phyloP scores from a whole-genome alignment of 30 jellyfish, hydroid and myxozoan genomes.

The Turritopsis rubra region DNA sequence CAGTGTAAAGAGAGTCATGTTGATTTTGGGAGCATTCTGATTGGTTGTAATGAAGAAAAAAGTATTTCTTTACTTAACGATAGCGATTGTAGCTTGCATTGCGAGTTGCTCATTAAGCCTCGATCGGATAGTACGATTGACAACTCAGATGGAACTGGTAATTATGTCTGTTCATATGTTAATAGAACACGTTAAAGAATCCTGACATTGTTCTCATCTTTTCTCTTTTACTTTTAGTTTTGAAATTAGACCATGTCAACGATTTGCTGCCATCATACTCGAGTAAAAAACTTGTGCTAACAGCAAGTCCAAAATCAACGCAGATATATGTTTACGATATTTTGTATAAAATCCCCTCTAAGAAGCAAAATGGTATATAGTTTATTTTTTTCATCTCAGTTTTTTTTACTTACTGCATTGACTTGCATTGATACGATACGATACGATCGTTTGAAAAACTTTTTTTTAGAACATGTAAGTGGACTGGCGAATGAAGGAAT shows the following conservation, averaged over 20 bases:
- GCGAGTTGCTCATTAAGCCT: not conserved
- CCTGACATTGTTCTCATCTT: not conserved
- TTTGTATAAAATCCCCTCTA: not conserved
- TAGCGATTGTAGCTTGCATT: conserved; percentile 62
- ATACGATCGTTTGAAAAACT: too few relatives aligned
- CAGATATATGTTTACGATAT: not conserved
- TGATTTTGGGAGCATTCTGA: conserved; percentile 51
- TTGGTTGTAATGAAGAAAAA: conserved; percentile 37
- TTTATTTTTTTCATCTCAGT: not conserved
- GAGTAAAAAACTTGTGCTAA: not conserved
- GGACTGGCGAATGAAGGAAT: not conserved
- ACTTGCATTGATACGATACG: too few relatives aligned
- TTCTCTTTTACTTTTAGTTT: not conserved
- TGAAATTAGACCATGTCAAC: conserved; percentile 4
- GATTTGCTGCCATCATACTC: conserved; percentile 5
- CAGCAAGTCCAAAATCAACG: conserved; percentile 8
- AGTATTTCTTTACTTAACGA: conserved; percentile 41
- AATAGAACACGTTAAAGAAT: not conserved
- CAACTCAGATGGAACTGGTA: not conserved
- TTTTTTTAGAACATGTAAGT: not conserved
- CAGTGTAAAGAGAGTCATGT: conserved; percentile 44
- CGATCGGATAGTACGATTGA: not conserved
- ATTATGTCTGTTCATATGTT: not conserved
- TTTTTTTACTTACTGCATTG: not conserved
- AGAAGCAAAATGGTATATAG: not conserved